phyloP scores from a whole-genome alignment of 2,797 vertebrate species.

The Sciurus vulgaris region DNA sequence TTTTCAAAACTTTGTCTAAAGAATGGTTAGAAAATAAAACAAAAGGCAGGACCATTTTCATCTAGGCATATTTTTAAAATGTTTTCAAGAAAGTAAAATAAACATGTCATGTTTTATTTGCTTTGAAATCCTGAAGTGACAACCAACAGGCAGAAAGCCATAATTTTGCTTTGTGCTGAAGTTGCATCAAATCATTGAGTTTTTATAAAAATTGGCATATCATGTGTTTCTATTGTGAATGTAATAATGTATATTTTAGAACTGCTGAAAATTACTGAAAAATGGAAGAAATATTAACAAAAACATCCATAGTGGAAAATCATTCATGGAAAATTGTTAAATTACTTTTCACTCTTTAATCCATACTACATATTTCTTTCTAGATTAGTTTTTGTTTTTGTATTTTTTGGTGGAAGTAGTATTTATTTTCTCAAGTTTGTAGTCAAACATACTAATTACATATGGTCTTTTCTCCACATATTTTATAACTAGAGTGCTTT shows the following conservation, averaged over 20 bases:
- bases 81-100: conserved; percentile 63
- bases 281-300: conserved; percentile 43
- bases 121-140: conserved; percentile 67
- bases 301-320: not conserved
- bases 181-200: conserved; percentile 59
- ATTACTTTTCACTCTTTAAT: not conserved
- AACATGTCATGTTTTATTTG: conserved; percentile 68
- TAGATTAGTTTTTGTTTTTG: not conserved
- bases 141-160: conserved; percentile 56
- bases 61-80: conserved; percentile 27
- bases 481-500: not conserved
- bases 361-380: not conserved
- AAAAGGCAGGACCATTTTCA: conserved; percentile 29
- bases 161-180: conserved; percentile 58
- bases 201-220: conserved; percentile 65
- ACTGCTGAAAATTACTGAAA: conserved; percentile 54
- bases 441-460: conserved; percentile 19
- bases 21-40: conserved; percentile 45
- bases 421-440: conserved; percentile 12
- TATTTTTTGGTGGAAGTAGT: not conserved
- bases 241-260: conserved; percentile 59
- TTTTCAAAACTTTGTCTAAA: not conserved
- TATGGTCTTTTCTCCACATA: not conserved
- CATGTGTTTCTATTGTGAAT: conserved; percentile 28
- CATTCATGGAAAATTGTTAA: not conserved